A percentile compares a stretch with the other conserved stretches of the same genome.
phyloP scores from a whole-genome alignment of 2,888 invertebrate genomes.

The Argyresthia albistria region DNA sequence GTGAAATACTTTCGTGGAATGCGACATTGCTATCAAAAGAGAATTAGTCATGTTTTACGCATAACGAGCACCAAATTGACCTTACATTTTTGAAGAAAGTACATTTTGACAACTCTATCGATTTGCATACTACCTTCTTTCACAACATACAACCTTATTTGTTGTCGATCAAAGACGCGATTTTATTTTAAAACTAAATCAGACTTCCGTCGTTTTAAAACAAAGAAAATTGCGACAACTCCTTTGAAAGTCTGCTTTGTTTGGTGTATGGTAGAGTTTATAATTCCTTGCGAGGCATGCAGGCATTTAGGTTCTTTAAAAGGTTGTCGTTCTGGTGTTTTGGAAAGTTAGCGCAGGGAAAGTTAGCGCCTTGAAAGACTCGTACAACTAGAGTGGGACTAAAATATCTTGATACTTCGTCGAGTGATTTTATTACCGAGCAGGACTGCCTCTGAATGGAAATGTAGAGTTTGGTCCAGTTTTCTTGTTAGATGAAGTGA shows the following conservation, averaged over 20 bases:
- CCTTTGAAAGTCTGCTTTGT: neutral
- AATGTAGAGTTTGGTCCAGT: neutral
- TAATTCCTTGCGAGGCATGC: constrained; percentile 10
- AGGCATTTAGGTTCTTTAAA: constrained; percentile 27
- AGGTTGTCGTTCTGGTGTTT: constrained; percentile 29
- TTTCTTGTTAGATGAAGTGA: too few relatives aligned
- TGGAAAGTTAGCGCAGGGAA: constrained; percentile 59
- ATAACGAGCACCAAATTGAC: constrained; percentile 3
- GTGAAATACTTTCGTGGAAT: constrained; percentile 16
- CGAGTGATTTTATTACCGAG: neutral
- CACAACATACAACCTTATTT: neutral
- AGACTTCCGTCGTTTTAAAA: neutral
- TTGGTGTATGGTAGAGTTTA: constrained; percentile 3
- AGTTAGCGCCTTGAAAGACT: constrained; percentile 34
- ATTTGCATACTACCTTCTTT: neutral
- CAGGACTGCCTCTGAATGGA: neutral
- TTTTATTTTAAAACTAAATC: neutral
- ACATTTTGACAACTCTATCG: neutral
- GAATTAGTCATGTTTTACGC: constrained; percentile 33
- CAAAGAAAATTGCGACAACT: neutral
- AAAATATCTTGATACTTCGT: neutral
- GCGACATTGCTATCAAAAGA: constrained; percentile 31
- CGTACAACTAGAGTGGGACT: constrained; percentile 6
- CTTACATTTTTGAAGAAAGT: neutral
- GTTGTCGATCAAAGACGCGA: too few relatives aligned